These are phyloP conservation scores for Dicycla oo DNA, from an alignment of 2,888 invertebrate species.

Conservation along the genomic window DNA sequence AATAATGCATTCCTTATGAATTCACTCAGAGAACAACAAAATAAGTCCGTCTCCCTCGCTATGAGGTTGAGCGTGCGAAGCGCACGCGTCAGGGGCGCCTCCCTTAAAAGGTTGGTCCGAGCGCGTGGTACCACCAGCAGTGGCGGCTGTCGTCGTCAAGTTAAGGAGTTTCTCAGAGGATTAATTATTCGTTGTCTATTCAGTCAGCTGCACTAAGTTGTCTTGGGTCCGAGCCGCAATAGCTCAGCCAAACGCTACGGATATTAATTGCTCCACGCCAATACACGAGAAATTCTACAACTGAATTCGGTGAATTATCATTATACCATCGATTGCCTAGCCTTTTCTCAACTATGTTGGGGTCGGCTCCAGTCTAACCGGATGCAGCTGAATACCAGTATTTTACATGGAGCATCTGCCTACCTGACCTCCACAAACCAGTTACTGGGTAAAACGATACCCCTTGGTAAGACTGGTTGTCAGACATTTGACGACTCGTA, in stretches of 20 bases:
- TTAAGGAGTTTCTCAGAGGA: constrained; percentile 4
- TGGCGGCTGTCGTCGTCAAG: no score
- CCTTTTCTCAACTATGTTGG: neutral
- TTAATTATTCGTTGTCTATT: constrained; percentile 50
- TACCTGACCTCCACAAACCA: neutral
- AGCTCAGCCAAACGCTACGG: constrained; percentile 38
- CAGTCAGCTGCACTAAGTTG: constrained; percentile 36
- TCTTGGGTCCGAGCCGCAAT: constrained; percentile 32
- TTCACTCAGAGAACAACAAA: no score
- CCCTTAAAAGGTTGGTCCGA: no score
- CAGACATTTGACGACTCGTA: no score
- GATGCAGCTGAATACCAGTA: neutral
- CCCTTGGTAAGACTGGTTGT: no score
- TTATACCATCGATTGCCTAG: neutral
- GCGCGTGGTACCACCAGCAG: no score
- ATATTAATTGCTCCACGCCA: constrained; percentile 59
- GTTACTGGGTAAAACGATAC: neutral
- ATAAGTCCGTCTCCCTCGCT: no score
- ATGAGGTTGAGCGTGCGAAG: no score
- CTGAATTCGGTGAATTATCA: constrained; percentile 9
- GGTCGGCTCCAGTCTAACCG: neutral
- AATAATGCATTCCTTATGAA: no score
- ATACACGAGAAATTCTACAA: constrained; percentile 42
- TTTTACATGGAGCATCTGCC: neutral
- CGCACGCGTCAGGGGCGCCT: no score